These are phyloP conservation scores for Drosophila funebris DNA, from an alignment of 1,140 invertebrate genomes.

Conservation along the genomic window DNA sequence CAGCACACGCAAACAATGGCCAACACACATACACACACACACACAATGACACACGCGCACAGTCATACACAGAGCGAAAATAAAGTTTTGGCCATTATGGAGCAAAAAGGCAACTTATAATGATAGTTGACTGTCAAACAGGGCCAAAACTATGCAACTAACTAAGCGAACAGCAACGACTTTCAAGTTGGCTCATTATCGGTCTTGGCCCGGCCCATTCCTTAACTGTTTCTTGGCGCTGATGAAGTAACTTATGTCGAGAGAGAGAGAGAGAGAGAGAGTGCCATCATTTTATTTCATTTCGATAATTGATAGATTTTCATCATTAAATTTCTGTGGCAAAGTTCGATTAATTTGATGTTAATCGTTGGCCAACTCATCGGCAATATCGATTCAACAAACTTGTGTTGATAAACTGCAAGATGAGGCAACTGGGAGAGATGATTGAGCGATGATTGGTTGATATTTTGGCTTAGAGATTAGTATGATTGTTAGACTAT, in stretches of 20 bases:
- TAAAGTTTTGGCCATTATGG: conserved; percentile 75
- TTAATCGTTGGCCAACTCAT: conserved; percentile 9
- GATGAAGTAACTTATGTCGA: not conserved
- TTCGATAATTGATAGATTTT: conserved; percentile 56
- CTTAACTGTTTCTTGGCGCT: not conserved
- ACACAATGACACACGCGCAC: not conserved
- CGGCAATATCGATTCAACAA: not conserved
- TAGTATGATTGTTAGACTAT: not conserved
- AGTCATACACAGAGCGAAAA: not conserved
- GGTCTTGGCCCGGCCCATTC: conserved; percentile 8
- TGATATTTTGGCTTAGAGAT: not conserved
- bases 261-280: too few species aligned
- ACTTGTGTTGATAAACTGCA: not conserved
- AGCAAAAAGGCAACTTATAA: conserved; percentile 73
- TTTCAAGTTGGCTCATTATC: conserved; percentile 61
- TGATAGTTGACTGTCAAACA: conserved; percentile 79
- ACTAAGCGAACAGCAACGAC: conserved; percentile 47
- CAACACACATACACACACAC: not conserved
- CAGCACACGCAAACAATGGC: conserved; percentile 11
- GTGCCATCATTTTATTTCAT: not conserved
- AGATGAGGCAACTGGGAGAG: too few species aligned
- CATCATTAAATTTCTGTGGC: conserved; percentile 9
- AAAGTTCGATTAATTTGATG: not conserved
- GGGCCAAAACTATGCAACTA: conserved; percentile 60
- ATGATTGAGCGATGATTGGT: too few species aligned